A percentile compares a stretch with the other conserved stretches of the same genome.
These are phyloP conservation scores for Phaedon cochleariae DNA, from an alignment of 2,888 invertebrate species.

Conservation along the genomic window DNA sequence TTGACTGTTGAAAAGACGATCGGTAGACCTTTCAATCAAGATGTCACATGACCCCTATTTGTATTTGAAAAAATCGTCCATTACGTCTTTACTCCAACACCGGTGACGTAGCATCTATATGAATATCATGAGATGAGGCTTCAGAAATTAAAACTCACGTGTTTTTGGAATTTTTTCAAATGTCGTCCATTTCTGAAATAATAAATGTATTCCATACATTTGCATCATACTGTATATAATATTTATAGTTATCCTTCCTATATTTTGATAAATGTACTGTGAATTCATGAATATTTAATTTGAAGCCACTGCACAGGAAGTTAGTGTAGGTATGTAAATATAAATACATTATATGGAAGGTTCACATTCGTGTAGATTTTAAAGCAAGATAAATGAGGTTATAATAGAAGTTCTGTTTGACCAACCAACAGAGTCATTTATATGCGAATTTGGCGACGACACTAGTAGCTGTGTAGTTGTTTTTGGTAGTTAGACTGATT, in stretches of 20 bases:
- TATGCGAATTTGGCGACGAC: neutral
- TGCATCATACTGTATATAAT: neutral
- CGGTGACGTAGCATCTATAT: too few species aligned
- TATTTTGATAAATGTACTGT: conserved; percentile 34
- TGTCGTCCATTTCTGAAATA: too few species aligned
- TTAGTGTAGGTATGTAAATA: conserved; percentile 32
- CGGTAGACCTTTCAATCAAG: too few species aligned
- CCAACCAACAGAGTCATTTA: conserved; percentile 4
- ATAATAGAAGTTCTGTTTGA: conserved; percentile 14
- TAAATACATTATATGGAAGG: conserved; percentile 28
- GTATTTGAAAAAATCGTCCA: too few species aligned
- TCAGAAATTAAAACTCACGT: too few species aligned
- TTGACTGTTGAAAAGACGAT: too few species aligned
- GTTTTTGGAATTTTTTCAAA: too few species aligned
- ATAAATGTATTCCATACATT: too few species aligned
- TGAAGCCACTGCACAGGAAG: conserved; percentile 43
- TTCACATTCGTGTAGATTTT: conserved; percentile 24
- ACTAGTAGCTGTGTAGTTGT: neutral
- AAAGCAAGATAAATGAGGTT: conserved; percentile 28
- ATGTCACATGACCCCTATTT: too few species aligned
- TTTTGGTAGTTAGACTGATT: too few species aligned
- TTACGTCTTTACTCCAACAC: too few species aligned
- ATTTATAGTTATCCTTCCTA: neutral
- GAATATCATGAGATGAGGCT: too few species aligned
- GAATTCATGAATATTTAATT: conserved; percentile 37